These are phyloP conservation scores for Drosophila burlai DNA, from an alignment of 1,140 invertebrate species.

Conservation along the genomic window DNA sequence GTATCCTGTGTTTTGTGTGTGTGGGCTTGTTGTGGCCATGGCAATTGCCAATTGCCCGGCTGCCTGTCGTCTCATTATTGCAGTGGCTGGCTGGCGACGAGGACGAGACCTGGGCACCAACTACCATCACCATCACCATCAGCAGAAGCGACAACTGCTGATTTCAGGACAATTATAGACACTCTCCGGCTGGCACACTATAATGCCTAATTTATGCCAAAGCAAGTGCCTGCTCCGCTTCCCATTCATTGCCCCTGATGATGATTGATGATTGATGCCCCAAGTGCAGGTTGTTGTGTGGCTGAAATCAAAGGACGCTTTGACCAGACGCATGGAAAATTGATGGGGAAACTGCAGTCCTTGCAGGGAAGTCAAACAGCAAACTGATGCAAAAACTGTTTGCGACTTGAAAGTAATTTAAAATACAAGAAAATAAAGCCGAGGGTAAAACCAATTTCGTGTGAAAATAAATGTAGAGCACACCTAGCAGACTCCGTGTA, in stretches of 20 bases:
- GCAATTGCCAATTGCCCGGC: conserved; percentile 56
- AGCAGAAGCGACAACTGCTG: conserved; percentile 9
- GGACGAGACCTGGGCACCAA: conserved; percentile 31
- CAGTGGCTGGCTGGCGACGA: conserved; percentile 23
- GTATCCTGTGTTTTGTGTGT: not conserved
- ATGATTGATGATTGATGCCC: conserved; percentile 19
- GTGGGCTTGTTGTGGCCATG: conserved; percentile 15
- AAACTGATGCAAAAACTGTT: not conserved
- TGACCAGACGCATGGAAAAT: conserved; percentile 4
- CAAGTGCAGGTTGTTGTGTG: conserved; percentile 2
- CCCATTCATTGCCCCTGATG: conserved; percentile 39
- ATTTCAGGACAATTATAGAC: conserved; percentile 43
- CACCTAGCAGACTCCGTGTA: not conserved
- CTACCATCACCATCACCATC: conserved; percentile 9
- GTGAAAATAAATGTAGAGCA: not conserved
- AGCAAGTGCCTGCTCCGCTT: conserved; percentile 26
- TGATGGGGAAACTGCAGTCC: conserved; percentile 4
- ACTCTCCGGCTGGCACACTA: not conserved
- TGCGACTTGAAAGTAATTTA: not conserved
- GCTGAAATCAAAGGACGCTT: conserved; percentile 2
- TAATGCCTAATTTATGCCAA: conserved; percentile 44
- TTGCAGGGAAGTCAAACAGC: not conserved
- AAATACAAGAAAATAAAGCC: not conserved
- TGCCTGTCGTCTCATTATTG: conserved; percentile 68
- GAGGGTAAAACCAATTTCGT: not conserved